Base-by-base conservation (phyloP, 2,797 vertebrate species). In the Cottoperca gobio region DNA sequence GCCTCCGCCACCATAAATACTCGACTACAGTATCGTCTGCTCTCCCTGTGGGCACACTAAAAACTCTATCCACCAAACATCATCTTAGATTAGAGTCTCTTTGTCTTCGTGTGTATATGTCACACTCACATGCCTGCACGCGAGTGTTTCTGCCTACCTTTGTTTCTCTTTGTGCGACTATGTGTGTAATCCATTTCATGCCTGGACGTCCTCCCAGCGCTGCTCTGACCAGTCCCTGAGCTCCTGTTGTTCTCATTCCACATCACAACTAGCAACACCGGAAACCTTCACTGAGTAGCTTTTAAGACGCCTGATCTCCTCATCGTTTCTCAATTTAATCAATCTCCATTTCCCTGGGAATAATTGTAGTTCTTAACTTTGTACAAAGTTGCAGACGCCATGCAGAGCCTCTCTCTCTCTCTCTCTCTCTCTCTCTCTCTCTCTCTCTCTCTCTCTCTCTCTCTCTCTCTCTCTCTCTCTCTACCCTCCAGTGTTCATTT, bases 131-230 rank as follows among this genome's bases (percentile, higher is more conserved):
- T 63, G 76, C 69, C 61, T 58, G 40, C 81, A 71, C 77, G 63
- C 28, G 12, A 60, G 37, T 42, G 40, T 45, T 35, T 66, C 54
- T 24, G 10, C 66, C 26, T 70, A 28, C 68, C 77, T 78, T 66
- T 82, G 73, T 81, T 58, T 87, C 26, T 70, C 28, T 64, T 21
- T 58, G 86, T 58, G 85, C 39, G 21, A 37, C 49, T 72, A 0
- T 79, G 81, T 74, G 81, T 85, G 78, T 86, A 82, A 86, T 87
- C 73, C 83, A 76, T 90, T 90, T 86, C 77, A 78, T 75, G 85
- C 67, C 75, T 79, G 48, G 76, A 71, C 75, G 31, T 85, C 82
- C 74, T 70, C 58, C 61, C 54, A 12, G 54, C 16, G n/a, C 64
- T 26, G 75, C 79, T 57, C 70, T 82, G 79, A 87, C 88, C 88